Percentiles rank a stretch among this genome's conserved stretches.
Evolutionary conservation across 1,140 invertebrate species (phyloP).

Genomic region (Drosophila insularis): DNA sequence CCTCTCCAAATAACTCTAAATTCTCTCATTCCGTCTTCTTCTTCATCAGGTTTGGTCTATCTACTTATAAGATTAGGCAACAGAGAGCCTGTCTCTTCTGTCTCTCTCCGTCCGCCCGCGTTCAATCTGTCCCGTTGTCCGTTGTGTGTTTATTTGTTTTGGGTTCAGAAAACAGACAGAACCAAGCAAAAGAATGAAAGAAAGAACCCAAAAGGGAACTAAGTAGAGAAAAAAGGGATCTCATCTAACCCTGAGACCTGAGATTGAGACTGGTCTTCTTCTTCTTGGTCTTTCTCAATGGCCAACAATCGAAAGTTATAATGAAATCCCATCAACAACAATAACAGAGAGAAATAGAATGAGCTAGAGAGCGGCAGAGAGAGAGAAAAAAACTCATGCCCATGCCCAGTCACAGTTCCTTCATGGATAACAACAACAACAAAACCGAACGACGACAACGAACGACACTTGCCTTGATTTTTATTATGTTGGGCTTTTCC

Average conservation of each 20-base stretch:
- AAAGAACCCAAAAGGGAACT: background rate
- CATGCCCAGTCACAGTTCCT: slow-evolving; percentile 21
- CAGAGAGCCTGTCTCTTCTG: slow-evolving; percentile 31
- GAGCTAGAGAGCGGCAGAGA: slow-evolving; percentile 1
- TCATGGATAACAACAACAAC: slow-evolving; percentile 24
- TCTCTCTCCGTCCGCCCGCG: background rate
- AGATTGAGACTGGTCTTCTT: slow-evolving; percentile 24
- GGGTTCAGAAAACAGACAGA: slow-evolving; percentile 49
- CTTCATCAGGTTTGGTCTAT: slow-evolving; percentile 41
- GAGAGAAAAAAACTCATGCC: slow-evolving; percentile 40
- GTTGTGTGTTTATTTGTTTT: slow-evolving; percentile 72
- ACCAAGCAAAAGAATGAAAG: slow-evolving; percentile 23
- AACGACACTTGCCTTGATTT: slow-evolving; percentile 79
- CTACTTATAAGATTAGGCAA: slow-evolving; percentile 75
- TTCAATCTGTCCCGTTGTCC: background rate
- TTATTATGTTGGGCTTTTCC: slow-evolving; percentile 76
- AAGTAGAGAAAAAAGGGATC: background rate
- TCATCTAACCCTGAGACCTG: background rate
- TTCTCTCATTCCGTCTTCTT: background rate
- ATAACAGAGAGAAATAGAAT: slow-evolving; percentile 11
- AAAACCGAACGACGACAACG: slow-evolving; percentile 14
- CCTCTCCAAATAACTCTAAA: too few species aligned
- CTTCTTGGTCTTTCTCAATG: slow-evolving; percentile 49
- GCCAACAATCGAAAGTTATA: slow-evolving; percentile 78
- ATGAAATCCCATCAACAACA: slow-evolving; percentile 76